A percentile compares a stretch with the other conserved stretches of the same genome.
Conservation (phyloP, 2,888 invertebrate genomes). For the Scaptomyza caliginosa region DNA sequence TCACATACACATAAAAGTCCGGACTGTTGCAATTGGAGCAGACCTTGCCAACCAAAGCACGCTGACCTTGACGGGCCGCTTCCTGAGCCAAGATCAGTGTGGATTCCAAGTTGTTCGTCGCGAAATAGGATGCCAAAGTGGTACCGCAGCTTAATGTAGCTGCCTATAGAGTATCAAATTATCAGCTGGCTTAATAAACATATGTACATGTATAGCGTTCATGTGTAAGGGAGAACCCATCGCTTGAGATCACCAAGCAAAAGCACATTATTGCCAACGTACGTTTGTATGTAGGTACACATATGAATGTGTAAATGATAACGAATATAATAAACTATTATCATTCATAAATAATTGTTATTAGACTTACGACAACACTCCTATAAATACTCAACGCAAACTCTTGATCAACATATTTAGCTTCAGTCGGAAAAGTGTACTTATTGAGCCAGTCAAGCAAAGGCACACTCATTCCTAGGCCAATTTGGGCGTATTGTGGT, state of each 20-base stretch:
- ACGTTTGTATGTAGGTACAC: background rate
- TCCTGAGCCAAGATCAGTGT: constrained; percentile 89
- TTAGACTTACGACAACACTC: constrained; percentile 90
- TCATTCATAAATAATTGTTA: background rate
- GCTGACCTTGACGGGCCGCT: constrained; percentile 88
- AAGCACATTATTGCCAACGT: constrained; percentile 2
- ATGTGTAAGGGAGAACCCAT: background rate
- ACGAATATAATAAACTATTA: constrained; percentile 10
- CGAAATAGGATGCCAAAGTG: constrained; percentile 95
- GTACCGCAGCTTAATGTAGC: constrained; percentile 91
- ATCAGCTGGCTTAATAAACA: constrained; percentile 18
- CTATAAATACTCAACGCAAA: constrained; percentile 90
- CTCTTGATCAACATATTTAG: constrained; percentile 87
- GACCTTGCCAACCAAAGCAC: constrained; percentile 94
- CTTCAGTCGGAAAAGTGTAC: constrained; percentile 94
- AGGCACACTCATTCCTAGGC: constrained; percentile 91
- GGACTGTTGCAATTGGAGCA: constrained; percentile 83
- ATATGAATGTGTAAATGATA: constrained; percentile 23
- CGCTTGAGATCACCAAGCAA: background rate
- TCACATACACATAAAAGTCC: constrained; percentile 81
- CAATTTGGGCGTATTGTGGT: constrained; percentile 94
- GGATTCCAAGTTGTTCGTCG: constrained; percentile 90
- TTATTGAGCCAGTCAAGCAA: constrained; percentile 93
- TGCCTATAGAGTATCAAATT: constrained; percentile 85
- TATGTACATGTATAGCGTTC: background rate